These are phyloP conservation scores for Acleris holmiana DNA, from an alignment of 2,888 invertebrate species.

Conservation along the genomic window DNA sequence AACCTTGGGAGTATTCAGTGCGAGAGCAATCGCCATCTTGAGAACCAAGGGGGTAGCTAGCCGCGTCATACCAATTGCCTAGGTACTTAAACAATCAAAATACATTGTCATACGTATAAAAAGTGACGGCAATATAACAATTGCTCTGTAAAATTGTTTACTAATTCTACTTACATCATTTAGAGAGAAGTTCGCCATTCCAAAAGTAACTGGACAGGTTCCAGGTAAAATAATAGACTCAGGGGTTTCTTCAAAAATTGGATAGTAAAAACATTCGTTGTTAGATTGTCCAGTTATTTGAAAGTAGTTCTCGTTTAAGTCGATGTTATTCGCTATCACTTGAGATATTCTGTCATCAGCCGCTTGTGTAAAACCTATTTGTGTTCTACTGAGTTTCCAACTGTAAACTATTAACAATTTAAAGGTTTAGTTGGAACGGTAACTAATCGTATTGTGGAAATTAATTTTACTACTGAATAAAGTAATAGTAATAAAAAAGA, in stretches of 20 bases:
- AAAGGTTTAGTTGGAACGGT: not conserved
- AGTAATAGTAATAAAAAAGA: not conserved
- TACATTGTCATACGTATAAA: no score
- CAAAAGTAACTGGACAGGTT: constrained; percentile 33
- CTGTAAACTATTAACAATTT: constrained; percentile 39
- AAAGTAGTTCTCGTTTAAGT: constrained; percentile 37
- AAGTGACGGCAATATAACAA: no score
- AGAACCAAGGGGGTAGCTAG: constrained; percentile 21
- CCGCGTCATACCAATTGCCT: constrained; percentile 24
- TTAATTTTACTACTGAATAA: not conserved
- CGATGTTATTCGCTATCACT: constrained; percentile 12
- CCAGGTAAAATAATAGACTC: constrained; percentile 39
- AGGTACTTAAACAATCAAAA: constrained; percentile 22
- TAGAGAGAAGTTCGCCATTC: constrained; percentile 21
- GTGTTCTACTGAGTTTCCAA: constrained; percentile 43
- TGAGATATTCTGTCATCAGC: constrained; percentile 28
- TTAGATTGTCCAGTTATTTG: constrained; percentile 31
- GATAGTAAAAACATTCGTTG: constrained; percentile 40
- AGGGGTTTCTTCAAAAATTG: constrained; percentile 30
- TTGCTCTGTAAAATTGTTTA: no score
- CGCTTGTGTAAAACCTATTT: constrained; percentile 6
- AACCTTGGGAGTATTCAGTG: constrained; percentile 9
- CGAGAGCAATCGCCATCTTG: constrained; percentile 22
- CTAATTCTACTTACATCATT: constrained; percentile 15
- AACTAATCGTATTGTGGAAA: no score